Base-by-base conservation (phyloP, 2,113 vertebrate species). In the Cynoglossus semilaevis region DNA sequence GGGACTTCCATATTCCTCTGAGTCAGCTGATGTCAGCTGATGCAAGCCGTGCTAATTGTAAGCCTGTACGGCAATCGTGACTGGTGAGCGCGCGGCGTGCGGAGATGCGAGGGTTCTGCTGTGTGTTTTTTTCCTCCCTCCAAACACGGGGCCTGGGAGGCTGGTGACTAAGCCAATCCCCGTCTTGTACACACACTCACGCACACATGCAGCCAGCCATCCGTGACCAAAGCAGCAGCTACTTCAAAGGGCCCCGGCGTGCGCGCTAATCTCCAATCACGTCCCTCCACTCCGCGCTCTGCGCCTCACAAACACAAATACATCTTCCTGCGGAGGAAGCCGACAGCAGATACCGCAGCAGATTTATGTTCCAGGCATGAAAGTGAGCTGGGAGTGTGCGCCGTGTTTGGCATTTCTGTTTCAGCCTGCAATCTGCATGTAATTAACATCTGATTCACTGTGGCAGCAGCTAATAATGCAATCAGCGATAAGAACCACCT, bases 11-110 rank as follows among this genome's bases (percentile, higher is more conserved):
- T 80, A 85, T 83, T 90, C 91, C 89, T 88, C 72, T 51, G 89
- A 89, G 90, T 88, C 85, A 89, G 82, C 83, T 90, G 89, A 89
- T 90, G 90, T 90, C 87, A 89, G 81, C 87, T 91, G 91, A 92
- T 91, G 91, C 91, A 92, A 91, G 88, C 62, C 63, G 76, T 67
- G 80, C 76, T 87, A 79, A 84, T 89, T 88, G 83, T 83, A 74
- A 72, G 45, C 22, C 53, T 52, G 66, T 54, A 34, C 76, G 81
- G 72, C 19, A 54, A 71, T 67, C 72, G 74, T 67, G 37, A 17
- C 34, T 17, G n/a, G 16, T 18, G 35, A 8, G 14, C 15, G 16
- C 9, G 50, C 15, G 8, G 34, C n/a, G 13, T 29, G 1, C 19
- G 15, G 40, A 19, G 14, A n/a, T 38, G 17, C 12, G 17, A 15